Conservation (phyloP, 1,140 invertebrate genomes). For the Telenomus remus region DNA sequence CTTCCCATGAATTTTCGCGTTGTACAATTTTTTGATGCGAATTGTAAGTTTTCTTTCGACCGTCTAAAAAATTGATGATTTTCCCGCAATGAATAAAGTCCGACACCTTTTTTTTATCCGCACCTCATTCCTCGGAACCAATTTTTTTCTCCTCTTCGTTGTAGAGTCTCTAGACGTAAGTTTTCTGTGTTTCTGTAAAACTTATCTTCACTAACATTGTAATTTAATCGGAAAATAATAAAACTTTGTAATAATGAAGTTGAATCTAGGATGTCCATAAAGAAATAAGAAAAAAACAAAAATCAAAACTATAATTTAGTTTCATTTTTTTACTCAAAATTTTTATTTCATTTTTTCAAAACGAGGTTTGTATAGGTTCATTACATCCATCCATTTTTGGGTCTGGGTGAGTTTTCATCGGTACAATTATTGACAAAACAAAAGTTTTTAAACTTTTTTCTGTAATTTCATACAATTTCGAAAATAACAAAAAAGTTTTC, state of each 20-base stretch:
- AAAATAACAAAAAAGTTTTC: no score
- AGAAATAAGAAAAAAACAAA: no score
- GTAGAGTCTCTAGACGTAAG: constrained; percentile 70
- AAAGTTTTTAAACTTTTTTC: no score
- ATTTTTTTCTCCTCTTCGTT: constrained; percentile 38
- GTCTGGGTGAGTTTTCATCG: no score
- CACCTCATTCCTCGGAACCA: neutral
- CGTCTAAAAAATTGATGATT: no score
- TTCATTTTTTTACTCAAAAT: constrained; percentile 12
- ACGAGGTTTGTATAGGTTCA: no score
- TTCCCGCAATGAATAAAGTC: no score
- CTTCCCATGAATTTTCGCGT: constrained; percentile 20
- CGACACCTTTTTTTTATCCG: neutral
- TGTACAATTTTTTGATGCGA: constrained; percentile 14
- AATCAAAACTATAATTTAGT: constrained; percentile 16
- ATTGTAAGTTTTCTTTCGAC: no score
- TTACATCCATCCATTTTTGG: no score
- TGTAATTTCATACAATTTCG: no score
- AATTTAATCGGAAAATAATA: constrained; percentile 59
- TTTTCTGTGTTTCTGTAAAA: constrained; percentile 71
- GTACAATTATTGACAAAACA: no score
- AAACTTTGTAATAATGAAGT: constrained; percentile 72
- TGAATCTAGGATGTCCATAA: constrained; percentile 51
- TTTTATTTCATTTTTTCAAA: constrained; percentile 4
- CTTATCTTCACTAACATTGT: constrained; percentile 68